Evolutionary conservation across 2,113 vertebrate species (phyloP).

Genomic region (Ovibos moschatus): DNA sequence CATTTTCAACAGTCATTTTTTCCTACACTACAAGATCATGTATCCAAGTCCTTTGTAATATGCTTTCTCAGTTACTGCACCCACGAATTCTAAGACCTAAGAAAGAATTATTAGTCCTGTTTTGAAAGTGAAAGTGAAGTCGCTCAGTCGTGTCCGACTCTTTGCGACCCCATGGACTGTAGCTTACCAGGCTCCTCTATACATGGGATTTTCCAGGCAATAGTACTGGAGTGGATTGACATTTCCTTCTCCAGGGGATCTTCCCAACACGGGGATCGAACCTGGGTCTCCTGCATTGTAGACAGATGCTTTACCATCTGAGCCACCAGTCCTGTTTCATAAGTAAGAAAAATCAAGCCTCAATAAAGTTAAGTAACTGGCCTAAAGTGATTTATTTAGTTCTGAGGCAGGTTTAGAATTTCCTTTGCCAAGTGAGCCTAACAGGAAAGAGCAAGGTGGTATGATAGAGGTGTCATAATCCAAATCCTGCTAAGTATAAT

Average conservation of each 20-base stretch:
- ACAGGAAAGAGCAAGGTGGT: background rate
- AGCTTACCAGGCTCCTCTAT: no score
- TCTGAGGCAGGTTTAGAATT: background rate
- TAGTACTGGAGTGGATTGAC: no score
- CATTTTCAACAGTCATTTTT: conserved; percentile 8
- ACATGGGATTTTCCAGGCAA: no score
- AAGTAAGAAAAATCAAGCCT: background rate
- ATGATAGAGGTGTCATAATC: background rate
- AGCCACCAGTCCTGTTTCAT: background rate
- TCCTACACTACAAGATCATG: background rate
- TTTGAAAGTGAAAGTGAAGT: background rate
- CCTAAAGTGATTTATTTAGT: background rate
- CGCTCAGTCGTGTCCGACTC: no score
- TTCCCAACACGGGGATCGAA: no score
- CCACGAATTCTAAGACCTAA: background rate
- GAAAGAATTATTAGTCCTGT: background rate
- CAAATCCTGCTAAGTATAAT: background rate
- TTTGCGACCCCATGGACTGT: no score
- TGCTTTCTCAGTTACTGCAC: background rate
- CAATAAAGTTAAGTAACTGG: background rate
- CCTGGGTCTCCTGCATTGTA: no score
- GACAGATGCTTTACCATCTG: no score
- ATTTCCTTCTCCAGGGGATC: no score
- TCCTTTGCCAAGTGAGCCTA: background rate
- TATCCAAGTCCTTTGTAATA: background rate